Percentiles rank a stretch among this genome's conserved stretches.
phyloP scores from a whole-genome alignment of 2,113 vertebrate species.

The Athene cunicularia region DNA sequence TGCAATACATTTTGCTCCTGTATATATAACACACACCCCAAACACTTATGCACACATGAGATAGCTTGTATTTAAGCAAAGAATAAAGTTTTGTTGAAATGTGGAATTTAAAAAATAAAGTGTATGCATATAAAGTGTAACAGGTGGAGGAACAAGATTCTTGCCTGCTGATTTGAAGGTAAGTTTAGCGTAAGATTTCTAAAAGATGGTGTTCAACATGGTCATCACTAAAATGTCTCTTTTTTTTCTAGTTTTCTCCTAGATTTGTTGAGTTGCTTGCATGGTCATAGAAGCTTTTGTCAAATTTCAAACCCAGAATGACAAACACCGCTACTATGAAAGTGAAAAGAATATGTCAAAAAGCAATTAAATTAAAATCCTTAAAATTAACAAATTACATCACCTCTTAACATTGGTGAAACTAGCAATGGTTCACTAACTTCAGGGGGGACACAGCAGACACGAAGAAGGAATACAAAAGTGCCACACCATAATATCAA shows the following conservation, averaged over 20 bases:
- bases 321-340: not conserved
- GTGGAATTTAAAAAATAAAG: not conserved
- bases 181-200: not conserved
- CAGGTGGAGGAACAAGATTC: not conserved
- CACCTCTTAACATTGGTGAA: not conserved
- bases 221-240: not conserved
- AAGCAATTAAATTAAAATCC: not conserved
- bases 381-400: not conserved
- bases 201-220: not conserved
- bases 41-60: not conserved
- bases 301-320: not conserved
- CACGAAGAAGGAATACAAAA: not conserved
- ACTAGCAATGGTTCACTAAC: not conserved
- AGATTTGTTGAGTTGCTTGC: not conserved
- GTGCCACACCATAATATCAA: not conserved
- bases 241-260: not conserved
- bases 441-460: not conserved
- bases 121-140: not conserved
- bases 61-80: not conserved
- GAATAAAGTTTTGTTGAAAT: not conserved
- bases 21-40: not conserved
- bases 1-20: not conserved
- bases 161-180: not conserved
- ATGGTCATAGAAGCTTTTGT: not conserved
- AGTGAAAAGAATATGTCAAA: not conserved